Conservation (phyloP, 2,797 vertebrate species). For the Numenius phaeopus region DNA sequence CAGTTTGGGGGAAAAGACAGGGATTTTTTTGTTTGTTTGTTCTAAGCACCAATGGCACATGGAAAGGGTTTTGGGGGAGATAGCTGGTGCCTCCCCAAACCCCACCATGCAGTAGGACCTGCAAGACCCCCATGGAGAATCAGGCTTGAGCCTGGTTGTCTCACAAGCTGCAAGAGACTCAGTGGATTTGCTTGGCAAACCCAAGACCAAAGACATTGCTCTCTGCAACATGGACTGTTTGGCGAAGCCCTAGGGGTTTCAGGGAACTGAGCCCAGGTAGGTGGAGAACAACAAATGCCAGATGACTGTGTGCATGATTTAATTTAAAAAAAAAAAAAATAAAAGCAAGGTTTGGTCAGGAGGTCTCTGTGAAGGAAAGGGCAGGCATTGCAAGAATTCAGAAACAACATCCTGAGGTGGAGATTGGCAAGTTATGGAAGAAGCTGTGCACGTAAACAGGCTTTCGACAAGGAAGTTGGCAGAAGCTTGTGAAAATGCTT, state of each 20-base stretch:
- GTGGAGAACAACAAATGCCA: neutral
- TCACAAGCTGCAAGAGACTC: neutral
- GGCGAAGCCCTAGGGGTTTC: neutral
- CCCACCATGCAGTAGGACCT: neutral
- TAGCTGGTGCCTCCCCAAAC: neutral
- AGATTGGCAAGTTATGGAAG: slow-evolving; percentile 24
- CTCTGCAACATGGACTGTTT: neutral
- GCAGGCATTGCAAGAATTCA: slow-evolving; percentile 52
- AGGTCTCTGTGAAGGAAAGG: slow-evolving; percentile 4
- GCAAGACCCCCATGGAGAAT: neutral
- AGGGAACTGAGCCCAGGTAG: neutral
- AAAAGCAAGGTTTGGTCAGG: neutral
- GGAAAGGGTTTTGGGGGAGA: neutral
- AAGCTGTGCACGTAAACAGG: slow-evolving; percentile 14
- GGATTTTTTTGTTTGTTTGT: neutral
- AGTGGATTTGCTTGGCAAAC: neutral
- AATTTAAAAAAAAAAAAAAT: neutral
- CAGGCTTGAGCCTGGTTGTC: neutral
- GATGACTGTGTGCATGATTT: neutral
- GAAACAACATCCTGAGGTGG: slow-evolving; percentile 48
- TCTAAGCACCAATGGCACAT: accelerated
- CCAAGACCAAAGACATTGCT: neutral
- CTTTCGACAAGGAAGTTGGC: neutral
- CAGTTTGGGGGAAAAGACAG: accelerated
- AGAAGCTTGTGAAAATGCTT: neutral